These are phyloP conservation scores for Bombylius major DNA, from an alignment of 2,888 invertebrate species.

Conservation along the genomic window DNA sequence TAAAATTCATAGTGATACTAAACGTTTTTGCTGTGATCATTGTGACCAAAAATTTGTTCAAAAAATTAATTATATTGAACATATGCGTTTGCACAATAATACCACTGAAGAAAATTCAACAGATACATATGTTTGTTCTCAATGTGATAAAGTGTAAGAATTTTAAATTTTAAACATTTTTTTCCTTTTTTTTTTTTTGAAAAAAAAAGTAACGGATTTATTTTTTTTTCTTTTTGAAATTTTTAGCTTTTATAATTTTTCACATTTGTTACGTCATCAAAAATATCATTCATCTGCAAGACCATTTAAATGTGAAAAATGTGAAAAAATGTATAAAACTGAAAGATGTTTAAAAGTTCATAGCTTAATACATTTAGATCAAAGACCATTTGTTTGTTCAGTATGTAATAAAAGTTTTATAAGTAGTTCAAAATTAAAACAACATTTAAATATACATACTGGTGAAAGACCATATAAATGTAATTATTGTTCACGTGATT, in stretches of 20 bases:
- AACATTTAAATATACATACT: slow-evolving; percentile 47
- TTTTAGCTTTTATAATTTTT: slow-evolving; percentile 32
- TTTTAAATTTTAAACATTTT: neutral
- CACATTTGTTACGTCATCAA: slow-evolving; percentile 35
- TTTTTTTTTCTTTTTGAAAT: neutral
- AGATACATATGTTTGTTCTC: slow-evolving; percentile 27
- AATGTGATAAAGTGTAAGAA: slow-evolving; percentile 31
- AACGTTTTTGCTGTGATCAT: slow-evolving; percentile 35
- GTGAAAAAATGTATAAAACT: slow-evolving; percentile 40
- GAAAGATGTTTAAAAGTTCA: slow-evolving; percentile 45
- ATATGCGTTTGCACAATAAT: slow-evolving; percentile 27
- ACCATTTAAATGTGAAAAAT: slow-evolving; percentile 34
- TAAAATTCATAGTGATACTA: slow-evolving; percentile 36
- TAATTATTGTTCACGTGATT: slow-evolving; percentile 44
- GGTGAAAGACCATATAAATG: slow-evolving; percentile 45
- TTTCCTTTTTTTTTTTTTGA: neutral
- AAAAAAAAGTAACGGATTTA: neutral
- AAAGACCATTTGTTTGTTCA: slow-evolving; percentile 41
- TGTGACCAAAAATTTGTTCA: slow-evolving; percentile 38
- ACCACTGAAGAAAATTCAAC: slow-evolving; percentile 29
- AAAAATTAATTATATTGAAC: slow-evolving; percentile 36
- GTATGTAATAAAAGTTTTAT: slow-evolving; percentile 46
- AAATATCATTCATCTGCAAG: slow-evolving; percentile 35
- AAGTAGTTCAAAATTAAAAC: slow-evolving; percentile 44
- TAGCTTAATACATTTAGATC: slow-evolving; percentile 41